phyloP scores from a whole-genome alignment of 1,140 invertebrate species.

The Aphaenogaster floridana region DNA sequence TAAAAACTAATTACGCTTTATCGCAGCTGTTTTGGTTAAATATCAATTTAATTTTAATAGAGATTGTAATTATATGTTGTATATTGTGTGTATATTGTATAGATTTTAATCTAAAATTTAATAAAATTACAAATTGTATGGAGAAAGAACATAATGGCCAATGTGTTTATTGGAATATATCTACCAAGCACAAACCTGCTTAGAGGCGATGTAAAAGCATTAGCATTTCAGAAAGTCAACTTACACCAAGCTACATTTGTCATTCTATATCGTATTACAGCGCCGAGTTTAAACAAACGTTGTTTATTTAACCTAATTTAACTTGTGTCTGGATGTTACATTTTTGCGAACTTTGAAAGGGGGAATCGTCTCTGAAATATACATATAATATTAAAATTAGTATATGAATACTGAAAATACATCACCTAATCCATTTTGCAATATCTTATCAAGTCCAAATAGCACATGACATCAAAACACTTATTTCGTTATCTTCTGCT shows the following conservation, averaged over 20 bases:
- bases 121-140: neutral
- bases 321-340: neutral
- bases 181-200: neutral
- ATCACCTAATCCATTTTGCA: neutral
- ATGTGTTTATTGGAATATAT: neutral
- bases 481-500: neutral
- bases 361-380: too few relatives aligned
- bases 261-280: slow-evolving; percentile 65
- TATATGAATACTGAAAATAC: neutral
- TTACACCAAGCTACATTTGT: slow-evolving; percentile 57
- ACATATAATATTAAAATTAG: slow-evolving; percentile 3
- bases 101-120: slow-evolving; percentile 13
- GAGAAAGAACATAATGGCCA: neutral
- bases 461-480: neutral
- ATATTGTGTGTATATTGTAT: neutral
- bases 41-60: neutral
- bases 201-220: slow-evolving; percentile 40
- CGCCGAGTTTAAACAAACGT: slow-evolving; percentile 22
- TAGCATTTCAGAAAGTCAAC: slow-evolving; percentile 56
- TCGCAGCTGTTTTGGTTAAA: neutral
- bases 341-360: neutral
- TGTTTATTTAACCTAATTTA: slow-evolving; percentile 41
- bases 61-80: neutral
- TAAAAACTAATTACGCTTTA: neutral
- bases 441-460: neutral